Conservation (phyloP, 1,140 invertebrate genomes). For the Psilanteris sp. region DNA sequence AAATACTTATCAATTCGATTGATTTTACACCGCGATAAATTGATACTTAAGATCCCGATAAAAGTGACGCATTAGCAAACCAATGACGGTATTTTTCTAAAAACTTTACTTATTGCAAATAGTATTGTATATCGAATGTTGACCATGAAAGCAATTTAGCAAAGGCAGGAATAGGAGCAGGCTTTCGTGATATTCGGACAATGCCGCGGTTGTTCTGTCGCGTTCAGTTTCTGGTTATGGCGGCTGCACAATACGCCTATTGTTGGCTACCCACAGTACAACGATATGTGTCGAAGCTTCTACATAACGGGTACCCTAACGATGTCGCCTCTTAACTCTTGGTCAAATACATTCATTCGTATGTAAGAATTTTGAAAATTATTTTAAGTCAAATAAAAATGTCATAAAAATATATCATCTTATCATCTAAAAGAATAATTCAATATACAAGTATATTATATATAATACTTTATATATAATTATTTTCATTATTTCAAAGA, state of each 20-base stretch:
- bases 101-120: constrained; percentile 25
- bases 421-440: no score
- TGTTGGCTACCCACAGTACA: constrained; percentile 73
- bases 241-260: constrained; percentile 79
- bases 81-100: constrained; percentile 42
- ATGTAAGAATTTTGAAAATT: constrained; percentile 10
- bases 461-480: no score
- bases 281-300: constrained; percentile 75
- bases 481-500: no score
- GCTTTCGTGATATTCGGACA: constrained; percentile 77
- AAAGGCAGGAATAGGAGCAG: constrained; percentile 58
- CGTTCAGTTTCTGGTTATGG: constrained; percentile 79
- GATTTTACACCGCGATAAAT: constrained; percentile 23
- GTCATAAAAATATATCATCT: no score
- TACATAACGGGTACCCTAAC: constrained; percentile 66
- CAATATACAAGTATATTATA: no score
- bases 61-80: constrained; percentile 11
- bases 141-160: constrained; percentile 57
- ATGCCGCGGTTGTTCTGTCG: constrained; percentile 75
- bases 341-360: constrained; percentile 39
- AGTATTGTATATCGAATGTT: constrained; percentile 36
- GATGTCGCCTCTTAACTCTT: constrained; percentile 47
- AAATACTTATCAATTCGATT: constrained; percentile 33
- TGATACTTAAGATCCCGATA: constrained; percentile 26
- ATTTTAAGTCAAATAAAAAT: background rate